Conservation (phyloP, 2,113 vertebrate species). For the Sprattus sprattus region DNA sequence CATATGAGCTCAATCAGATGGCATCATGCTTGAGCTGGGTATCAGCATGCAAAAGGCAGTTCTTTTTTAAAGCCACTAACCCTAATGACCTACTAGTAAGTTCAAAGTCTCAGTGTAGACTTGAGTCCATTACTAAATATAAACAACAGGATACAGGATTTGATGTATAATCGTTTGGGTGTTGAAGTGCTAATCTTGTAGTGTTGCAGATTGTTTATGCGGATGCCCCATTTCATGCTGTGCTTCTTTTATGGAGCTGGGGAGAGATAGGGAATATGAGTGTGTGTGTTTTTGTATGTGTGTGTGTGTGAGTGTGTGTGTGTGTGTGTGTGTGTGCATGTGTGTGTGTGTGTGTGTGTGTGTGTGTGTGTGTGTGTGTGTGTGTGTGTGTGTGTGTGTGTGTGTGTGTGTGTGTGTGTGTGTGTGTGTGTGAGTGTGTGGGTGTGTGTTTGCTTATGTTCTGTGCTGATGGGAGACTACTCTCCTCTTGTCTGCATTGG, state of each 20-base stretch:
- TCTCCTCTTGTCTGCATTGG: not conserved
- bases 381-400: not conserved
- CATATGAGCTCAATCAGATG: too few relatives aligned
- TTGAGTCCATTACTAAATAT: too few relatives aligned
- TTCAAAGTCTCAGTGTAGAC: too few relatives aligned
- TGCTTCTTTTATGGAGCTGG: not conserved
- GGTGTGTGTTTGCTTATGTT: not conserved
- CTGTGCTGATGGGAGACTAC: not conserved
- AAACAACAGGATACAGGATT: too few relatives aligned
- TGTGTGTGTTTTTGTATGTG: not conserved
- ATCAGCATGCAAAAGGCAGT: too few relatives aligned
- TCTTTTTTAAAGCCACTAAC: too few relatives aligned
- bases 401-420: slow-evolving; percentile 3
- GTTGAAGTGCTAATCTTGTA: not conserved
- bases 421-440: not conserved
- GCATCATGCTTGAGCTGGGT: too few relatives aligned
- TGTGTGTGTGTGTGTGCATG: not conserved
- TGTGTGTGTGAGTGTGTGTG: slow-evolving; percentile 4
- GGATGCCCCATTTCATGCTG: not conserved
- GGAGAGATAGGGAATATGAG: not conserved
- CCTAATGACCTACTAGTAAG: too few relatives aligned
- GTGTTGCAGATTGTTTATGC: not conserved
- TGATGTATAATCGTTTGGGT: too few relatives aligned
- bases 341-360: slow-evolving; percentile 1
- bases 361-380: not conserved